Conservation (phyloP, 1,140 invertebrate genomes). For the Helicoverpa armigera region DNA sequence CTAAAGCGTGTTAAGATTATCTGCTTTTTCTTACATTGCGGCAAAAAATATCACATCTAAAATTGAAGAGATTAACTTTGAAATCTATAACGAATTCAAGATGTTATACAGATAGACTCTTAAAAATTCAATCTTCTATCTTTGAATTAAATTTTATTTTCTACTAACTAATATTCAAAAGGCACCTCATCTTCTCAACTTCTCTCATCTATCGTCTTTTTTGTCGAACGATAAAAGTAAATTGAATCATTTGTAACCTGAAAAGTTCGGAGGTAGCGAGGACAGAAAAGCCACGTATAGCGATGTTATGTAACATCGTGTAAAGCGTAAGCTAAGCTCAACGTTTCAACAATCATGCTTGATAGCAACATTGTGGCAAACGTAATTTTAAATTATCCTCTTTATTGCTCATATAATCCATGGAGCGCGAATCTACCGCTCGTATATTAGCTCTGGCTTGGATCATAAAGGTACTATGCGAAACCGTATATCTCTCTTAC, state of each 20-base stretch:
- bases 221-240: slow-evolving; percentile 39
- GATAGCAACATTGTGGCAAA: slow-evolving; percentile 70
- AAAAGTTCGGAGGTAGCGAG: slow-evolving; percentile 33
- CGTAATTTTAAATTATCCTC: slow-evolving; percentile 79
- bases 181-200: slow-evolving; percentile 24
- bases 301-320: slow-evolving; percentile 47
- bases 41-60: slow-evolving; percentile 44
- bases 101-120: slow-evolving; percentile 12
- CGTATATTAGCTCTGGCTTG: slow-evolving; percentile 74
- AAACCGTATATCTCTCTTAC: slow-evolving; percentile 74
- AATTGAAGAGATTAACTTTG: slow-evolving; percentile 39
- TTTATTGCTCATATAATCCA: slow-evolving; percentile 77
- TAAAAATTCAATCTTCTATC: slow-evolving; percentile 40
- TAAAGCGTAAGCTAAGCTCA: slow-evolving; percentile 44
- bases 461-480: slow-evolving; percentile 73
- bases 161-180: slow-evolving; percentile 30
- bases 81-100: slow-evolving; percentile 26
- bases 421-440: slow-evolving; percentile 70
- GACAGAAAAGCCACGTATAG: slow-evolving; percentile 18
- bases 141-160: slow-evolving; percentile 34
- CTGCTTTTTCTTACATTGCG: slow-evolving; percentile 2
- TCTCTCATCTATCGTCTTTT: slow-evolving; percentile 35
- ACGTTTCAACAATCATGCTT: slow-evolving; percentile 62
- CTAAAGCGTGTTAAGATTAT: slow-evolving; percentile 45
- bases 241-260: slow-evolving; percentile 47